Evolutionary conservation across 2,113 vertebrate genomes (phyloP).

Genomic region (Rallus limicola): DNA sequence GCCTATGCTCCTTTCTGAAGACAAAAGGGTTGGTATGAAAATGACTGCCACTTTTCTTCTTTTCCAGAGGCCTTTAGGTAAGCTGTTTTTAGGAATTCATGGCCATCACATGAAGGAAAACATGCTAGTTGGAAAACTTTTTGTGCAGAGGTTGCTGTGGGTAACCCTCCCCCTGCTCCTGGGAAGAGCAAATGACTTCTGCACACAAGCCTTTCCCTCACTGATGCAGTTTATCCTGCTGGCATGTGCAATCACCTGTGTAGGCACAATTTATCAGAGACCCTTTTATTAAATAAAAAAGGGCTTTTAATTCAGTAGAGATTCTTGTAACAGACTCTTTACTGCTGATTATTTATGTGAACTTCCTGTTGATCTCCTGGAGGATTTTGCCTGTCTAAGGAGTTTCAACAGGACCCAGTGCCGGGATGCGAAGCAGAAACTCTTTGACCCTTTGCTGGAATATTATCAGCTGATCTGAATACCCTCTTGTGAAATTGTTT

Average conservation of each 20-base stretch:
- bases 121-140: neutral
- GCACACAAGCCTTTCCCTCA: neutral
- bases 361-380: neutral
- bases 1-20: neutral
- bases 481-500: neutral
- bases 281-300: neutral
- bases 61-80: neutral
- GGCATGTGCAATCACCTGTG: neutral
- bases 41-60: neutral
- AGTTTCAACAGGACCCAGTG: neutral
- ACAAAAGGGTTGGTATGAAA: neutral
- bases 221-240: neutral
- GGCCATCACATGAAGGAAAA: rapidly evolving
- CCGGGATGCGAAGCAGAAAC: neutral
- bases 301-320: neutral
- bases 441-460: neutral
- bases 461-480: constrained; percentile 28
- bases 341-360: neutral
- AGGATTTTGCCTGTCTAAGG: neutral
- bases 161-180: neutral
- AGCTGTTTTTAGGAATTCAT: neutral
- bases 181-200: neutral
- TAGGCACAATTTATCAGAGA: neutral
- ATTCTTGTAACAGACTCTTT: neutral
- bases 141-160: neutral